Evolutionary conservation across 37 sponge, comb jelly and placozoan genomes (phyloP), one percentile per base, ranked within the genome.

Genomic region (Agelas oroides): DNA sequence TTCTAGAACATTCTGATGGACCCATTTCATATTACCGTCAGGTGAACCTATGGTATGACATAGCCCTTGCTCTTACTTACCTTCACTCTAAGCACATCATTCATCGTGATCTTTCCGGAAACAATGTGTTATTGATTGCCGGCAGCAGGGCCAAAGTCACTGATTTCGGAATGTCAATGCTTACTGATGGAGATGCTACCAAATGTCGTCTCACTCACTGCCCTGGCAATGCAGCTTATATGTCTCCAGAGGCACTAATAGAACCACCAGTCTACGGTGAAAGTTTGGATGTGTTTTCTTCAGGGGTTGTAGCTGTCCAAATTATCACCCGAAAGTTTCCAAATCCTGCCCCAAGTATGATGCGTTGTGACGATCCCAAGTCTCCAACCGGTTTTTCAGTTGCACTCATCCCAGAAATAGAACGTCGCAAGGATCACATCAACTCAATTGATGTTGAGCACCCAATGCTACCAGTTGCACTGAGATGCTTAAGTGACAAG

Each of bases 211-310:
- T 70, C 32, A 81, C 82, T 55, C 82, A 81, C 37, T 56, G 28
- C 15, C 82, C 82, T 20, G 82, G 82, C 8, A 58, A 38, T 54
- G 57, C 72, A 55, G 71, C 31, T 0, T 81, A 70, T 58, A 81
- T 81, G 82, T 71, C 82, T 1, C 82, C 82, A 1, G 82, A 81
- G 36, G 82, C 82, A 5, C 70, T 32, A 40, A 18, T 41, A 23
- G 52, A 35, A 20, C 35, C 35, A 31, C 82, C 82, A 11, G 19
- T 53, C 14, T 81, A 81, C 71, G 31, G 71, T 32, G 34, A 81
- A 19, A 81, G 37, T n/a, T 58, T 81, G 38, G 82, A 81, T 38
- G 70, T 46, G n/a, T 81, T 81, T 55, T 81, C 82, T 5, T 54
- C 52, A 19, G 82, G 82, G 11, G 82, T 81, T 5, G 23, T 81